A percentile compares a stretch with the other conserved stretches of the same genome.
Conservation (phyloP, 2,113 vertebrate genomes). For the Tupaia chinensis region DNA sequence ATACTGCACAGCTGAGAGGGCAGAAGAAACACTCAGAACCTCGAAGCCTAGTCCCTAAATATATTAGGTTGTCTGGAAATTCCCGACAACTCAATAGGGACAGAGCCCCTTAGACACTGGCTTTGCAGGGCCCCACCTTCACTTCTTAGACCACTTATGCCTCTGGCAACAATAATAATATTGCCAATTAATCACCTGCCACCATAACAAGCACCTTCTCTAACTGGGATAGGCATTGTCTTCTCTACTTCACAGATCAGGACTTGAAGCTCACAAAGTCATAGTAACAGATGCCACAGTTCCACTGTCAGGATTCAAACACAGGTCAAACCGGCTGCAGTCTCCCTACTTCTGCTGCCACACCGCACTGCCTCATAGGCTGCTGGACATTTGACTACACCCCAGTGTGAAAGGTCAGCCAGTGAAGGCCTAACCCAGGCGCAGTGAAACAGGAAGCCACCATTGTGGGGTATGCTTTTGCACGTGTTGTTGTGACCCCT, state of each 20-base stretch:
- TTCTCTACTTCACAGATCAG: not conserved
- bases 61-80: not conserved
- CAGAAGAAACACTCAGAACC: not conserved
- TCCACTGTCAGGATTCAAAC: not conserved
- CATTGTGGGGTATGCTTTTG: not conserved
- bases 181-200: not conserved
- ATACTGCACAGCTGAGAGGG: not conserved
- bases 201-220: not conserved
- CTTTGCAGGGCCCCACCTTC: not conserved
- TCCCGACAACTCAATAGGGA: too few species aligned
- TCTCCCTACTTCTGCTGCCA: not conserved
- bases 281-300: not conserved
- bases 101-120: not conserved
- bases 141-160: not conserved
- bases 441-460: not conserved
- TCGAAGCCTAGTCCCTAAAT: not conserved
- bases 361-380: fast-evolving
- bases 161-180: not conserved
- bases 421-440: not conserved
- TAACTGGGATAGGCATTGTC: not conserved
- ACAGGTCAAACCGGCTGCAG: not conserved
- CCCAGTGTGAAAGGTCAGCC: not conserved
- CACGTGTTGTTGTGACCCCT: not conserved
- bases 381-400: not conserved
- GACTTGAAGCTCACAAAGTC: not conserved